These are phyloP conservation scores for Caenorhabditis zanzibari DNA, from an alignment of 2,888 invertebrate species.

Conservation along the genomic window DNA sequence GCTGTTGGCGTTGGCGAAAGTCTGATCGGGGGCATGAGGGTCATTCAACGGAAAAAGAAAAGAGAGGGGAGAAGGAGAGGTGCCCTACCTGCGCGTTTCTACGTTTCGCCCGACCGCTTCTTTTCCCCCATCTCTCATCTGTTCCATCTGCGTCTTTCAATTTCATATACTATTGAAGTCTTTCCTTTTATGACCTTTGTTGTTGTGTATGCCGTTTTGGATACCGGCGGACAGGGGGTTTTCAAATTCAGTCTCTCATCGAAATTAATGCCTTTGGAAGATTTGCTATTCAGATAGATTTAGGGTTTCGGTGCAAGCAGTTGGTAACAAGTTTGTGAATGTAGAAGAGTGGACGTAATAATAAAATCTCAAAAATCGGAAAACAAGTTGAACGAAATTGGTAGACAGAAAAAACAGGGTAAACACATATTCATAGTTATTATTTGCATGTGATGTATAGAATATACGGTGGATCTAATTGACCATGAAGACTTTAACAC, in stretches of 20 bases:
- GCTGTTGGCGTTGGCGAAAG: conserved; percentile 50
- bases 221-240: conserved; percentile 45
- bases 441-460: conserved; percentile 35
- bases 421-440: conserved; percentile 30
- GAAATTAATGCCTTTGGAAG: conserved; percentile 45
- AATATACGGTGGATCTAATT: conserved; percentile 40
- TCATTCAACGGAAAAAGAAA: conserved; percentile 50
- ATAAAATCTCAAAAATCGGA: conserved; percentile 28
- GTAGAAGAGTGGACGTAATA: background rate
- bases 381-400: background rate
- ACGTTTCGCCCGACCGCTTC: conserved; percentile 57
- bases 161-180: conserved; percentile 17
- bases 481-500: conserved; percentile 51
- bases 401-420: conserved; percentile 16
- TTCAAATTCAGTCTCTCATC: conserved; percentile 48
- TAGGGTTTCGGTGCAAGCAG: background rate
- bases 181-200: conserved; percentile 63
- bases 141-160: conserved; percentile 47
- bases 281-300: conserved; percentile 5
- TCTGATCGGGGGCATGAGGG: conserved; percentile 65
- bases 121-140: conserved; percentile 18
- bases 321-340: background rate
- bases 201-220: conserved; percentile 56
- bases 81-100: conserved; percentile 52
- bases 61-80: conserved; percentile 18